A percentile compares a stretch with the other conserved stretches of the same genome.
Conservation (phyloP, 2,888 invertebrate genomes). For the Thymelicus acteon region DNA sequence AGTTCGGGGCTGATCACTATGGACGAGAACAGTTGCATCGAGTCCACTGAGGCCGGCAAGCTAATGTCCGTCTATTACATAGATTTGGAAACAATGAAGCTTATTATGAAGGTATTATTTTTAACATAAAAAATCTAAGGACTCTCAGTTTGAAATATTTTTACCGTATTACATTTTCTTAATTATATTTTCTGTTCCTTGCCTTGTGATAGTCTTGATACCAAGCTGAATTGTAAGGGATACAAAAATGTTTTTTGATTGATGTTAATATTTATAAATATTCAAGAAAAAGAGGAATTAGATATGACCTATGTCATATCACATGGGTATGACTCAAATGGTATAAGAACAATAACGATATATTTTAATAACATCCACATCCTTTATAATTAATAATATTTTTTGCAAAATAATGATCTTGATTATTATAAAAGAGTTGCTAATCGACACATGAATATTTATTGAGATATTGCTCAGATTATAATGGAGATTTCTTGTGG, state of each 20-base stretch:
- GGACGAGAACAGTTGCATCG: conserved; percentile 83
- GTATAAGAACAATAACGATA: neutral
- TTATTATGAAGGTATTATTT: conserved; percentile 85
- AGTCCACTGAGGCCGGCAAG: conserved; percentile 86
- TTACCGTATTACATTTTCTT: too few species aligned
- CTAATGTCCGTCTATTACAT: conserved; percentile 90
- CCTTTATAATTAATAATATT: conserved; percentile 24
- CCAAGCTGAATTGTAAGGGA: too few species aligned
- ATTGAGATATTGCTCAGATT: conserved; percentile 20
- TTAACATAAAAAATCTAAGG: neutral
- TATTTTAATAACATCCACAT: neutral
- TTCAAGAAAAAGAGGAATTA: too few species aligned
- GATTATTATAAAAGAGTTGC: conserved; percentile 22
- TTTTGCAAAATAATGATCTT: conserved; percentile 20
- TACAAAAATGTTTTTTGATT: too few species aligned
- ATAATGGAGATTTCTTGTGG: conserved; percentile 21
- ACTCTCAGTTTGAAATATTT: too few species aligned
- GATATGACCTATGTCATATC: too few species aligned
- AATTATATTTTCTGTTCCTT: too few species aligned
- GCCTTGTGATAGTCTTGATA: too few species aligned
- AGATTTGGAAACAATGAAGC: conserved; percentile 90
- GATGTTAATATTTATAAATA: too few species aligned
- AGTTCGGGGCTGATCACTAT: conserved; percentile 86
- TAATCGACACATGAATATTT: conserved; percentile 32
- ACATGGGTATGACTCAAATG: neutral